Percentiles rank a stretch among this genome's conserved stretches.
These are phyloP conservation scores for Theristicus caerulescens DNA, from an alignment of 2,113 vertebrate species.

Conservation along the genomic window DNA sequence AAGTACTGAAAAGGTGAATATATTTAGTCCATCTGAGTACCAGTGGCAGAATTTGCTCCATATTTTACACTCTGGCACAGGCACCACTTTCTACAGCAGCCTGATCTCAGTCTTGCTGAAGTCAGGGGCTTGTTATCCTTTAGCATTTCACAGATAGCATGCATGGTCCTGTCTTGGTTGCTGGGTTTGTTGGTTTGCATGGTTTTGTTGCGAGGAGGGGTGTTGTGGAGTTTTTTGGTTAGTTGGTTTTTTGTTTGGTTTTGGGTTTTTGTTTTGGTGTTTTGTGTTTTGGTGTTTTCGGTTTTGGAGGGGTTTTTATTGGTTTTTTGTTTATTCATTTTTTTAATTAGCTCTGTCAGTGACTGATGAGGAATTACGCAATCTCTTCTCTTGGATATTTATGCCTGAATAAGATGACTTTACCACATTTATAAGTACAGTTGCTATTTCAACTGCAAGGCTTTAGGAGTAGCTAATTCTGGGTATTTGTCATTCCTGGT, in stretches of 20 bases:
- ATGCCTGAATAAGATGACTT: neutral
- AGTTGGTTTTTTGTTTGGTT: neutral
- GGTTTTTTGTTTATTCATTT: neutral
- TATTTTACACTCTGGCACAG: neutral
- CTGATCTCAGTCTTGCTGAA: neutral
- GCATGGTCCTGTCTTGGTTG: neutral
- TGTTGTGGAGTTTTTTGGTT: neutral
- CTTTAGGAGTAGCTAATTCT: slow-evolving; percentile 25
- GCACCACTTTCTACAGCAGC: neutral
- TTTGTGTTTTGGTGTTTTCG: neutral
- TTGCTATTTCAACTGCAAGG: slow-evolving; percentile 16
- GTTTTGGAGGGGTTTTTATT: no score
- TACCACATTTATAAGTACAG: neutral
- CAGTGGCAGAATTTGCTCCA: neutral
- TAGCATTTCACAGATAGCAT: neutral
- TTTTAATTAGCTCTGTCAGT: neutral
- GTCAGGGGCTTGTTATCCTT: neutral
- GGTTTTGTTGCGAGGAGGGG: neutral
- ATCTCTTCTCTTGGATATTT: neutral
- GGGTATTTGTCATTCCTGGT: neutral
- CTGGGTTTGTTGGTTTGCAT: neutral
- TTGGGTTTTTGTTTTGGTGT: neutral
- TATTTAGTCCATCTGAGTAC: neutral
- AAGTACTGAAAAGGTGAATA: neutral
- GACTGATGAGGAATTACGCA: neutral